Percentiles rank a stretch among this genome's conserved stretches.
These are phyloP conservation scores for Sorex maritimensis DNA, from an alignment of 2,797 vertebrate species.

Conservation along the genomic window DNA sequence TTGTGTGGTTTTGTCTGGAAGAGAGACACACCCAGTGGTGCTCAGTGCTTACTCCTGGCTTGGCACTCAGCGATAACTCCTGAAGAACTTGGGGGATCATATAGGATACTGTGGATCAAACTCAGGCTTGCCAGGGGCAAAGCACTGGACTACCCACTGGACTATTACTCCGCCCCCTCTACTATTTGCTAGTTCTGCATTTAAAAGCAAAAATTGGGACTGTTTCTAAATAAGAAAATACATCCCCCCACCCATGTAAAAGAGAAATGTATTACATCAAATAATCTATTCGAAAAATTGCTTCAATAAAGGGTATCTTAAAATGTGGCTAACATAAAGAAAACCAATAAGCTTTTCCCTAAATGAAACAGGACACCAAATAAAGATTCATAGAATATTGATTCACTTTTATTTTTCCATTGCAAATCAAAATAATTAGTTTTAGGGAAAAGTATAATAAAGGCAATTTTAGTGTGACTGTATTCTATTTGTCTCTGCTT, in stretches of 20 bases:
- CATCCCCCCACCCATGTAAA: not conserved
- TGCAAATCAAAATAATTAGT: constrained; percentile 88
- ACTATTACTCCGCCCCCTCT: no score
- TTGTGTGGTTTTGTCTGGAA: no score
- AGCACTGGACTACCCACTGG: no score
- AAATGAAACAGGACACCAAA: constrained; percentile 64
- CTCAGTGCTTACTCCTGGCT: no score
- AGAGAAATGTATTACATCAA: not conserved
- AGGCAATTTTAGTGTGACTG: constrained; percentile 74
- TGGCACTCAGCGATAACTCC: no score
- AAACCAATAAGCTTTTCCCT: constrained; percentile 66
- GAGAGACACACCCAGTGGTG: no score
- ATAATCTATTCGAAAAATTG: constrained; percentile 65
- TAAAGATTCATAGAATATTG: constrained; percentile 68
- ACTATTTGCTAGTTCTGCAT: no score
- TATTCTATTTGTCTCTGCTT: constrained; percentile 83
- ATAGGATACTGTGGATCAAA: no score
- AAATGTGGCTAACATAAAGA: constrained; percentile 65
- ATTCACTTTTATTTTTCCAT: constrained; percentile 81
- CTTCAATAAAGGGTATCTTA: constrained; percentile 61
- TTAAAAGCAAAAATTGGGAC: constrained; percentile 18
- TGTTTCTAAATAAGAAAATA: not conserved
- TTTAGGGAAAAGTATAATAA: constrained; percentile 86
- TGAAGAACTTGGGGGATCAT: no score
- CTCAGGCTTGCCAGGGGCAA: no score